These are phyloP conservation scores for Hetaerina americana DNA, from an alignment of 1,140 invertebrate species.

Conservation along the genomic window DNA sequence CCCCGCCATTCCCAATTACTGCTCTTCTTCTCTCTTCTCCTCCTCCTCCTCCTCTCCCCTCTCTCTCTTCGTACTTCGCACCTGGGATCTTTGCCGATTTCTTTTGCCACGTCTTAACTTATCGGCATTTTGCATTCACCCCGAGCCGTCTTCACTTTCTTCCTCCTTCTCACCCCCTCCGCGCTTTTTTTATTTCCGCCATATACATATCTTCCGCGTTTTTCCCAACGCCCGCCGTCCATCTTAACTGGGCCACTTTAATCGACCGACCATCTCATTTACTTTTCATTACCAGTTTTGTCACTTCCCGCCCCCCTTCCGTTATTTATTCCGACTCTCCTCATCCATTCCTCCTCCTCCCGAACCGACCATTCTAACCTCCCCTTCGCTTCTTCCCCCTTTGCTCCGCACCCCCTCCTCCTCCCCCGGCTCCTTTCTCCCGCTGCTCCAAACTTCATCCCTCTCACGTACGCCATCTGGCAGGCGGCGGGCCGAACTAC, in stretches of 20 bases:
- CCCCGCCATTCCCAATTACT: too few relatives aligned
- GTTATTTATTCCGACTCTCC: background rate
- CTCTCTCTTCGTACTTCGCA: too few relatives aligned
- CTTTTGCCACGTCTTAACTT: too few relatives aligned
- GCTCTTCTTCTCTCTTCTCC: too few relatives aligned
- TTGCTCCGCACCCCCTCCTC: constrained; percentile 22
- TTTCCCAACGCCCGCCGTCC: background rate
- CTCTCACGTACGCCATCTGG: background rate
- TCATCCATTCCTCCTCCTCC: constrained; percentile 1
- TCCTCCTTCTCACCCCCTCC: constrained; percentile 15
- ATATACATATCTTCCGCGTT: constrained; percentile 4
- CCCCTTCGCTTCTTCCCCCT: constrained; percentile 11
- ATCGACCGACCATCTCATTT: background rate
- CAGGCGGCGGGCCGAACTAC: background rate
- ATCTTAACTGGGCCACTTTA: background rate
- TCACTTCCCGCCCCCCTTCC: constrained; percentile 3
- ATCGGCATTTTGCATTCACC: background rate
- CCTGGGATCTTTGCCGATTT: too few relatives aligned
- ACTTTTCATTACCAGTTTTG: constrained; percentile 4
- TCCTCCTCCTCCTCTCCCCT: too few relatives aligned
- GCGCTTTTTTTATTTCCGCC: background rate
- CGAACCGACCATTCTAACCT: background rate
- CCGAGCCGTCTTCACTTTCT: constrained; percentile 9
- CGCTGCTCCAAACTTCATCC: background rate
- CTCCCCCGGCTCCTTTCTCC: too few relatives aligned